Evolutionary conservation across 2,113 vertebrate species (phyloP).

Genomic region (Paramormyrops kingsleyae): DNA sequence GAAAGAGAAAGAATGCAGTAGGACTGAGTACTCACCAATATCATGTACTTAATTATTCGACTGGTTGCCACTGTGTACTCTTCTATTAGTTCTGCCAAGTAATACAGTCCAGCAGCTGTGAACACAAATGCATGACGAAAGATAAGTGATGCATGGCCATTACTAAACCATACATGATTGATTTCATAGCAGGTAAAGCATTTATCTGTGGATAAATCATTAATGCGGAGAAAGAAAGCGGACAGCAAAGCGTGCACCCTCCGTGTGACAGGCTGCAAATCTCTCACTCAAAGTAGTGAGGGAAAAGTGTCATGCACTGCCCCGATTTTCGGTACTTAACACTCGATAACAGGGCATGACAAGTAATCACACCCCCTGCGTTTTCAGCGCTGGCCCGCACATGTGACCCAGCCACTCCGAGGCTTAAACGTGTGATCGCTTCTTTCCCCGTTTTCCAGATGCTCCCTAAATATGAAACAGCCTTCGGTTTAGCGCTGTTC

Average conservation of each 20-base stretch:
- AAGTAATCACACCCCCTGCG: neutral
- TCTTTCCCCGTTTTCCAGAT: neutral
- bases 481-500: neutral
- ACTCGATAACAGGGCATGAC: neutral
- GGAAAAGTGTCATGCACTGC: neutral
- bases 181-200: neutral
- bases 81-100: slow-evolving; percentile 90
- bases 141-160: neutral
- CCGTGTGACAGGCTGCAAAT: neutral
- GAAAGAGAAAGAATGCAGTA: neutral
- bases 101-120: slow-evolving; percentile 87
- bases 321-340: neutral
- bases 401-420: neutral
- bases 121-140: slow-evolving; percentile 4
- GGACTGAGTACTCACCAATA: slow-evolving; percentile 73
- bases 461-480: neutral
- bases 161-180: neutral
- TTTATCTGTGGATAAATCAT: neutral
- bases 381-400: neutral
- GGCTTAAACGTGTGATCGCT: neutral
- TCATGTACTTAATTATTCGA: slow-evolving; percentile 96
- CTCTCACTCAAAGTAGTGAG: neutral
- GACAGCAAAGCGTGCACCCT: neutral
- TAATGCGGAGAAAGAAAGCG: neutral
- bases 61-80: slow-evolving; percentile 90